Conservation (phyloP, 2,797 vertebrate species). For the Babyrousa celebensis region DNA sequence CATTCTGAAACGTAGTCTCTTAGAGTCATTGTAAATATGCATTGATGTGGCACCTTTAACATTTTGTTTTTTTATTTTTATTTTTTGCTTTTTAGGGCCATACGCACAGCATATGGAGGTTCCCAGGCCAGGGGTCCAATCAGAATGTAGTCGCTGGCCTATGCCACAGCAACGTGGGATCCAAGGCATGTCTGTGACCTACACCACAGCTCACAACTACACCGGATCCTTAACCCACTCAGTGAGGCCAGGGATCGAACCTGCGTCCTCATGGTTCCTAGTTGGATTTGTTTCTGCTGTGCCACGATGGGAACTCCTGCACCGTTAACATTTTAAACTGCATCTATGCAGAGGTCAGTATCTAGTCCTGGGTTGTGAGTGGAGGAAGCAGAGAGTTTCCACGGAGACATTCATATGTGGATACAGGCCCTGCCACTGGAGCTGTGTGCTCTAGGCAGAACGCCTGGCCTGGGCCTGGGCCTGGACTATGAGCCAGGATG, state of each 20-base stretch:
- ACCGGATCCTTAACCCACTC: too few species aligned
- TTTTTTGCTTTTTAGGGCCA: too few species aligned
- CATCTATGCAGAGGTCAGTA: constrained; percentile 80
- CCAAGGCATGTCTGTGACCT: too few species aligned
- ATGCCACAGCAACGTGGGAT: too few species aligned
- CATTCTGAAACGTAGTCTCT: constrained; percentile 65
- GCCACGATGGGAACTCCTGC: not conserved
- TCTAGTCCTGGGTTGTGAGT: constrained; percentile 51
- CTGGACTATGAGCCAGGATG: not conserved
- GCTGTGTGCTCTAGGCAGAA: not conserved
- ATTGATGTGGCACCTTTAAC: constrained; percentile 78
- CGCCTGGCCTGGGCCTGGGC: too few species aligned
- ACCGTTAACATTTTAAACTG: constrained; percentile 79
- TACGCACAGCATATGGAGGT: too few species aligned
- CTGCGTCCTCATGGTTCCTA: too few species aligned
- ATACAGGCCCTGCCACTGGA: constrained; percentile 81
- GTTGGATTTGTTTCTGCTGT: too few species aligned
- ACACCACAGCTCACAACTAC: too few species aligned
- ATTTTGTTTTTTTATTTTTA: not conserved
- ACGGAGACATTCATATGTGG: constrained; percentile 1
- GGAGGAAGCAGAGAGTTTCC: constrained; percentile 74
- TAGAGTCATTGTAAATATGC: constrained; percentile 77
- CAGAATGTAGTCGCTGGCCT: too few species aligned
- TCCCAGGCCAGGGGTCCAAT: too few species aligned
- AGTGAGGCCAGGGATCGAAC: too few species aligned